Percentiles rank a stretch among this genome's conserved stretches.
These are phyloP conservation scores for Odontothrips loti DNA, from an alignment of 2,888 invertebrate species.

Conservation along the genomic window DNA sequence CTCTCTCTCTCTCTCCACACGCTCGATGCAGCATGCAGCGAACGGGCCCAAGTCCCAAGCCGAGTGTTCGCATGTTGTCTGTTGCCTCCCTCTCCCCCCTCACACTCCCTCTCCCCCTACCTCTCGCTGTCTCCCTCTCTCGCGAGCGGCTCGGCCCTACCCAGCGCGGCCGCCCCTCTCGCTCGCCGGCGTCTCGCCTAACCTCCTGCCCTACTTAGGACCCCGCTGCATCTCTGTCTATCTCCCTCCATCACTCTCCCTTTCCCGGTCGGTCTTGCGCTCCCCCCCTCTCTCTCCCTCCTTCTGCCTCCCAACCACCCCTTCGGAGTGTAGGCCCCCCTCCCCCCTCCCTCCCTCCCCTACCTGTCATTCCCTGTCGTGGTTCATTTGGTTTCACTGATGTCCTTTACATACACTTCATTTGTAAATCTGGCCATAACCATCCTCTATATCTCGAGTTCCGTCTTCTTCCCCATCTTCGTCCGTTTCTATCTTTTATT, in stretches of 20 bases:
- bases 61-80: not conserved
- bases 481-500: not conserved
- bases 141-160: not conserved
- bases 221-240: constrained; percentile 2
- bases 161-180: not conserved
- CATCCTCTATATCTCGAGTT: too few species aligned
- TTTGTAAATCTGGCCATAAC: too few species aligned
- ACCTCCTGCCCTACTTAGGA: constrained; percentile 25
- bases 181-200: constrained; percentile 7
- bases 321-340: not conserved
- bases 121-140: constrained; percentile 1
- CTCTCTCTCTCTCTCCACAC: too few species aligned
- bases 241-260: not conserved
- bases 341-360: not conserved
- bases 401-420: too few species aligned
- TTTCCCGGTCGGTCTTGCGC: not conserved
- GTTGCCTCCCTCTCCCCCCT: not conserved
- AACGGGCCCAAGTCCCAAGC: too few species aligned
- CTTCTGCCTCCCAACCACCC: not conserved
- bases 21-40: too few species aligned
- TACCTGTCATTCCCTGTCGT: not conserved
- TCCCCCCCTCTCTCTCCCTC: not conserved
- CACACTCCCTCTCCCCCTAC: not conserved
- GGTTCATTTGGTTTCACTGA: too few species aligned
- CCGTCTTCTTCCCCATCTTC: not conserved